Evolutionary conservation across 2,888 invertebrate species (phyloP).

Genomic region (Allophyes oxyacanthae): DNA sequence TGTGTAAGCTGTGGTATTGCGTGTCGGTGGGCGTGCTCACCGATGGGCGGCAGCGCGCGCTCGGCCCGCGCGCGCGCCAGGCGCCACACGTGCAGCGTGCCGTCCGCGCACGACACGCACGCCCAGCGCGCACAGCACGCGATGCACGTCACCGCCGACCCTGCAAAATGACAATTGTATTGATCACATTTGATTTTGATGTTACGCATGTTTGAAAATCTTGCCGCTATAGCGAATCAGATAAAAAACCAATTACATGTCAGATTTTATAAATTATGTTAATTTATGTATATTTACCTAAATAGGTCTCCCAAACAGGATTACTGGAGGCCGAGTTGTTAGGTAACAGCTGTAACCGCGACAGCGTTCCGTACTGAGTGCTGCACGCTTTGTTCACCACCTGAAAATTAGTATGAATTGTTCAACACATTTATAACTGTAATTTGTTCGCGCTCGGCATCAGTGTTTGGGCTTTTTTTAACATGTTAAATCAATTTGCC

Average conservation of each 20-base stretch:
- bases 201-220: too few relatives aligned
- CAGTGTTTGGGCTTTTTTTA: too few relatives aligned
- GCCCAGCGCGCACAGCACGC: slow-evolving; percentile 90
- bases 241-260: too few relatives aligned
- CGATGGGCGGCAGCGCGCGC: slow-evolving; percentile 84
- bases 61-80: slow-evolving; percentile 75
- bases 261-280: too few relatives aligned
- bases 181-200: too few relatives aligned
- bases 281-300: slow-evolving; percentile 89
- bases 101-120: slow-evolving; percentile 91
- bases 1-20: too few relatives aligned
- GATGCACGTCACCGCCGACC: slow-evolving; percentile 90
- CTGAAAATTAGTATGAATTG: too few relatives aligned
- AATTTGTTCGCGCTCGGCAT: too few relatives aligned
- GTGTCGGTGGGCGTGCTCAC: background rate
- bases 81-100: slow-evolving; percentile 90
- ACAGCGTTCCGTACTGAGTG: slow-evolving; percentile 90
- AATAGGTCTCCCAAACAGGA: slow-evolving; percentile 92
- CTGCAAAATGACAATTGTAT: slow-evolving; percentile 75
- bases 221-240: too few relatives aligned
- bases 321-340: slow-evolving; percentile 89
- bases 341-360: slow-evolving; percentile 88
- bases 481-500: too few relatives aligned
- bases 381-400: slow-evolving; percentile 86
- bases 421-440: too few relatives aligned